Conservation (phyloP, 2,888 invertebrate genomes). For the Strigamia transsilvanica region DNA sequence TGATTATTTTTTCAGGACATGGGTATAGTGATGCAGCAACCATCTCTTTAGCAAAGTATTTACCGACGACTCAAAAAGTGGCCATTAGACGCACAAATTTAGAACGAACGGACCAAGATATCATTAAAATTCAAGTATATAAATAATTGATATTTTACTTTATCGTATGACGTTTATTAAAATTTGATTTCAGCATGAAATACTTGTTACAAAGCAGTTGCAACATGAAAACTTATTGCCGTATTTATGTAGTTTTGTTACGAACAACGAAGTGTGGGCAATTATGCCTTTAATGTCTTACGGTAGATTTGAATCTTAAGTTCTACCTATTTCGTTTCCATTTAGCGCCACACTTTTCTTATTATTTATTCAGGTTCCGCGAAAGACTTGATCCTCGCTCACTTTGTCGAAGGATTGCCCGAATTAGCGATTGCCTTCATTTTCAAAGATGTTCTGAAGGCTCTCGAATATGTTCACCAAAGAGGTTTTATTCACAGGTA, state of each 20-base stretch:
- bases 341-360: not conserved
- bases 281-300: conserved; percentile 84
- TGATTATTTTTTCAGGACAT: conserved; percentile 33
- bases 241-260: conserved; percentile 79
- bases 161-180: not conserved
- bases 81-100: conserved; percentile 51
- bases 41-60: conserved; percentile 38
- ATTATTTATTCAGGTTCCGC: conserved; percentile 72
- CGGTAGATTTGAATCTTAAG: conserved; percentile 58
- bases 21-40: conserved; percentile 33
- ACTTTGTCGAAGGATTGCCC: conserved; percentile 80
- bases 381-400: conserved; percentile 76
- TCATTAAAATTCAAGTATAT: conserved; percentile 40
- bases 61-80: conserved; percentile 5
- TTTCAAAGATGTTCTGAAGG: conserved; percentile 78
- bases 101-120: conserved; percentile 49
- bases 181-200: conserved; percentile 73
- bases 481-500: conserved; percentile 86
- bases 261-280: conserved; percentile 78
- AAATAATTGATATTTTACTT: not conserved
- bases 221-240: conserved; percentile 81
- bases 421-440: conserved; percentile 83
- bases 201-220: conserved; percentile 77
- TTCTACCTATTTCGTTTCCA: conserved; percentile 38
- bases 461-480: conserved; percentile 83